phyloP scores from a whole-genome alignment of 92 coral and sea anemone genomes.

The Pocillopora grandis region DNA sequence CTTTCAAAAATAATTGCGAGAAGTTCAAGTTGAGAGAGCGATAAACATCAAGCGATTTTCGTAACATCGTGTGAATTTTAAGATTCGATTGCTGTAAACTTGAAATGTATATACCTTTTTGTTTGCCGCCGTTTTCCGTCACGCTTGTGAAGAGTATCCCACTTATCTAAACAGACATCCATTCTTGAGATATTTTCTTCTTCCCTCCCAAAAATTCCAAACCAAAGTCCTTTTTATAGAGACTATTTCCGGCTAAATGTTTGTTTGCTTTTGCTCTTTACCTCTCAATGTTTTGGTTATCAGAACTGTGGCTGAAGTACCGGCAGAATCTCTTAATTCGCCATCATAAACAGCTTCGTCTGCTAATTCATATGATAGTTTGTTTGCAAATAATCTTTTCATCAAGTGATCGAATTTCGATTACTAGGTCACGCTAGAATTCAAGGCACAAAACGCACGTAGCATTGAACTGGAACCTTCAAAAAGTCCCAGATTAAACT shows the following conservation, averaged over 20 bases:
- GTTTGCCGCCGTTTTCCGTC: not conserved
- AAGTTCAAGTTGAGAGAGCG: too few relatives aligned
- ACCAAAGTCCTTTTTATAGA: not conserved
- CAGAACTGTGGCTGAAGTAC: not conserved
- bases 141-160: not conserved
- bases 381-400: slow-evolving; percentile 29
- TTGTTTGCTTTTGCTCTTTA: not conserved
- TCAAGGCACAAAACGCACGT: not conserved
- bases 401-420: slow-evolving; percentile 40
- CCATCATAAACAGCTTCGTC: slow-evolving; percentile 33
- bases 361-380: slow-evolving; percentile 10
- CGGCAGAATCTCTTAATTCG: slow-evolving; percentile 25
- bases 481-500: not conserved
- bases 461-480: not conserved
- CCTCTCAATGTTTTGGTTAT: not conserved
- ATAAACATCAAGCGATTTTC: too few relatives aligned
- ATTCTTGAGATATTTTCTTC: slow-evolving; percentile 23
- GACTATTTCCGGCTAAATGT: slow-evolving; percentile 4
- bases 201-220: slow-evolving; percentile 37
- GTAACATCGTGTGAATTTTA: too few relatives aligned
- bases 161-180: not conserved
- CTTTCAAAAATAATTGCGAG: too few relatives aligned
- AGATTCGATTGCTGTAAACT: too few relatives aligned
- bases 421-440: slow-evolving; percentile 28
- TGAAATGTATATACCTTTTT: too few relatives aligned